Evolutionary conservation across 1,140 invertebrate genomes (phyloP).

Genomic region (Lamellibrachia luymesi): DNA sequence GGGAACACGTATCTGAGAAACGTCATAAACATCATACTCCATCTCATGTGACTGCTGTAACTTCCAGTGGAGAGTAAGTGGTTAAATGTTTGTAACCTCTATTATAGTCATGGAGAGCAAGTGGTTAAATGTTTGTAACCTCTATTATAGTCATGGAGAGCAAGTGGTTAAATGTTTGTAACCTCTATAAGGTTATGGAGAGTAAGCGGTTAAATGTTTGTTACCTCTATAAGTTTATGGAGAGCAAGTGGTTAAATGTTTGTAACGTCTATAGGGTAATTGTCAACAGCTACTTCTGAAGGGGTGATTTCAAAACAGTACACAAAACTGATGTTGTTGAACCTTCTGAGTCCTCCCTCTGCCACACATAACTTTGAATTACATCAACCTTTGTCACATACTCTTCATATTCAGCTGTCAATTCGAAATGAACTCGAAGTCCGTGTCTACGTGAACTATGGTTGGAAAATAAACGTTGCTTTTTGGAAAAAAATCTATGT

Average conservation of each 20-base stretch:
- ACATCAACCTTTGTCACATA: too few species aligned
- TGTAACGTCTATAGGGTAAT: not conserved
- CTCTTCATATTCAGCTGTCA: not conserved
- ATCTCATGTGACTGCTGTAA: not conserved
- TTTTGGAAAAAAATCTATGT: too few species aligned
- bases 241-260: not conserved
- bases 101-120: not conserved
- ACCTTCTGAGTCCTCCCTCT: not conserved
- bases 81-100: not conserved
- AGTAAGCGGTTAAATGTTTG: not conserved
- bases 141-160: not conserved
- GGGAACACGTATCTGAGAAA: not conserved
- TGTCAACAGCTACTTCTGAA: not conserved
- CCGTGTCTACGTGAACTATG: too few species aligned
- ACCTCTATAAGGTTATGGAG: not conserved
- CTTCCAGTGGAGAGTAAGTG: not conserved
- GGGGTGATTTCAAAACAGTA: too few species aligned
- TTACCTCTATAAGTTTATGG: not conserved
- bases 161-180: not conserved
- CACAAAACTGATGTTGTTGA: too few species aligned
- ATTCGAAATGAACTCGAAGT: too few species aligned
- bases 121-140: not conserved
- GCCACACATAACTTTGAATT: not conserved
- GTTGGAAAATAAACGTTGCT: too few species aligned
- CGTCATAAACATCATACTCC: not conserved